Evolutionary conservation across 2,888 invertebrate genomes (phyloP).

Genomic region (Sarcophaga subvicina): DNA sequence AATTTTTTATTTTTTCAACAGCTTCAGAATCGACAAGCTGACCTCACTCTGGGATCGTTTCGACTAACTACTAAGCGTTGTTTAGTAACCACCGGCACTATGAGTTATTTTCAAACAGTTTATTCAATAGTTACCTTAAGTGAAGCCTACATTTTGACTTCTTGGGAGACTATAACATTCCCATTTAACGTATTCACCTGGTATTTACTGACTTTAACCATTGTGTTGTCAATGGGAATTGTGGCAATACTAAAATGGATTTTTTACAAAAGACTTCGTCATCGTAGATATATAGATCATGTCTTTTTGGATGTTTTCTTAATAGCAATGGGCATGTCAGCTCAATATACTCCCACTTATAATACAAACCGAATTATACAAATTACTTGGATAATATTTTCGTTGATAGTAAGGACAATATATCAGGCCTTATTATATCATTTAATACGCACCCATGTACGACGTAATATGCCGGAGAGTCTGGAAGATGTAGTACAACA

Average conservation of each 20-base stretch:
- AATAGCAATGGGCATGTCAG: constrained; percentile 52
- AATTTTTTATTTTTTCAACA: constrained; percentile 25
- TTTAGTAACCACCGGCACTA: constrained; percentile 54
- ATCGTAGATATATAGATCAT: not conserved
- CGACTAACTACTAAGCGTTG: constrained; percentile 63
- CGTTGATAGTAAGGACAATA: constrained; percentile 64
- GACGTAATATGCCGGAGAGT: constrained; percentile 46
- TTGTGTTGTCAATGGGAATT: not conserved
- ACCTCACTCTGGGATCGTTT: constrained; percentile 70
- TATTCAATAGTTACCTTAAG: constrained; percentile 59
- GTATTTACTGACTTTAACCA: constrained; percentile 22
- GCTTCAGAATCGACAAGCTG: constrained; percentile 65
- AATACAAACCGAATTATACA: constrained; percentile 60
- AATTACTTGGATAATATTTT: constrained; percentile 64
- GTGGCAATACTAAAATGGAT: not conserved
- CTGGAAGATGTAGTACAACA: constrained; percentile 42
- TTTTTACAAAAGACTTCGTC: not conserved
- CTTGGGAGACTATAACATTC: constrained; percentile 68
- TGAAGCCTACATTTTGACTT: constrained; percentile 54
- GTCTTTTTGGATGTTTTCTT: constrained; percentile 17
- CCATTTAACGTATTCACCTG: constrained; percentile 70
- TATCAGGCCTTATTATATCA: constrained; percentile 70
- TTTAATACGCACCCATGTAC: constrained; percentile 63
- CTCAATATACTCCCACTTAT: constrained; percentile 29
- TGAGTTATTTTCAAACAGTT: constrained; percentile 65